Conservation (phyloP, 2,888 invertebrate species). For the Trissoscelio sp. region DNA sequence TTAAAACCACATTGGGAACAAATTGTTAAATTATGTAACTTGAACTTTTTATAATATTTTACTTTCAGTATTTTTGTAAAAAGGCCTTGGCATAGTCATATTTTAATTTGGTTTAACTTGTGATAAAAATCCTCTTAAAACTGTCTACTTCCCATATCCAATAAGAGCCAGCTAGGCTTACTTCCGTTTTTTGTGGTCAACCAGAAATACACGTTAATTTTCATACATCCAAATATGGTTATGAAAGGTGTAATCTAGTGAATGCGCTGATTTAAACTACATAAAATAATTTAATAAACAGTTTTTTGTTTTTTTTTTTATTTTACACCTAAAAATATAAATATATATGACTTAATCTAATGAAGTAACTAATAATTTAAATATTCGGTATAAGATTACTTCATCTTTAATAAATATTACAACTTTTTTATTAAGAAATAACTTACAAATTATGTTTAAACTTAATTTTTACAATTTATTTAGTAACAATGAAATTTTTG, state of each 20-base stretch:
- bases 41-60: too few relatives aligned
- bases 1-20: too few relatives aligned
- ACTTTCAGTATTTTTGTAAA: neutral
- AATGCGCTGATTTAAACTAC: neutral
- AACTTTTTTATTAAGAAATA: too few relatives aligned
- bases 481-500: too few relatives aligned
- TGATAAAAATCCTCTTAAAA: neutral
- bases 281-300: neutral
- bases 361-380: too few relatives aligned
- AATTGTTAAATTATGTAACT: too few relatives aligned
- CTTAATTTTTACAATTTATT: too few relatives aligned
- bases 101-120: neutral
- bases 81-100: slow-evolving; percentile 5
- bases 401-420: too few relatives aligned
- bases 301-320: neutral
- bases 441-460: too few relatives aligned
- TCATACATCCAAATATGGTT: neutral
- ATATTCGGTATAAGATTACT: too few relatives aligned
- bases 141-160: neutral
- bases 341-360: neutral
- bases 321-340: neutral
- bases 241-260: neutral
- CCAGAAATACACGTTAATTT: neutral
- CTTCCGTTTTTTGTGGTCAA: neutral
- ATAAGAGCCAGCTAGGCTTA: neutral